Evolutionary conservation across 2,113 vertebrate genomes (phyloP).

Genomic region (Mus pahari): DNA sequence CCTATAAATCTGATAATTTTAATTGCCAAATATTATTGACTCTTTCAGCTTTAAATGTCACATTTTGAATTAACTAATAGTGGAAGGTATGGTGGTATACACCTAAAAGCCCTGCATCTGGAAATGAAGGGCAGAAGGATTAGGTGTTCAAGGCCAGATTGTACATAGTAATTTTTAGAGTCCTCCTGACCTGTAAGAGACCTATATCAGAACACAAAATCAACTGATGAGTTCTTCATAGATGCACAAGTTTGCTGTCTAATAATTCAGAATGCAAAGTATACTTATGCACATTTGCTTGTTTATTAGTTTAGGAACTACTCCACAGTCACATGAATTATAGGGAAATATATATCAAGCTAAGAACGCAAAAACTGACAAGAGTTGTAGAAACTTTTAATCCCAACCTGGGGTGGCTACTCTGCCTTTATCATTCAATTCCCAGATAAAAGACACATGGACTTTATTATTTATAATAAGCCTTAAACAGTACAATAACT

Average conservation of each 20-base stretch:
- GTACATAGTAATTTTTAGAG: too few species aligned
- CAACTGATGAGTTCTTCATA: background rate
- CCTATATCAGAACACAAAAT: background rate
- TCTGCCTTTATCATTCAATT: too few species aligned
- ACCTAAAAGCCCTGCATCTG: background rate
- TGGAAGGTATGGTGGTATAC: background rate
- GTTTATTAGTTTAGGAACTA: accelerated
- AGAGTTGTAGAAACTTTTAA: too few species aligned
- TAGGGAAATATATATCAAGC: background rate
- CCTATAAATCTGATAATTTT: background rate
- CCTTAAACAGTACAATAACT: too few species aligned
- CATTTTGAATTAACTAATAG: background rate
- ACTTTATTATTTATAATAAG: too few species aligned
- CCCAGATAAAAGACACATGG: too few species aligned
- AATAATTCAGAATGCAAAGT: background rate
- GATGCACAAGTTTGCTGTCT: background rate
- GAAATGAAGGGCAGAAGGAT: background rate
- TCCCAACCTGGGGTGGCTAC: too few species aligned
- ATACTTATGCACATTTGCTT: background rate
- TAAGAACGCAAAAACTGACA: background rate
- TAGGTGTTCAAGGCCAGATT: too few species aligned
- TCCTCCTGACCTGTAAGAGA: too few species aligned
- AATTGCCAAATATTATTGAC: background rate
- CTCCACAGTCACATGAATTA: background rate
- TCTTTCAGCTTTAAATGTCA: background rate